A percentile compares a stretch with the other conserved stretches of the same genome.
These are phyloP conservation scores for Rousettus leschenaultii DNA, from an alignment of 2,113 vertebrate species.

Conservation along the genomic window DNA sequence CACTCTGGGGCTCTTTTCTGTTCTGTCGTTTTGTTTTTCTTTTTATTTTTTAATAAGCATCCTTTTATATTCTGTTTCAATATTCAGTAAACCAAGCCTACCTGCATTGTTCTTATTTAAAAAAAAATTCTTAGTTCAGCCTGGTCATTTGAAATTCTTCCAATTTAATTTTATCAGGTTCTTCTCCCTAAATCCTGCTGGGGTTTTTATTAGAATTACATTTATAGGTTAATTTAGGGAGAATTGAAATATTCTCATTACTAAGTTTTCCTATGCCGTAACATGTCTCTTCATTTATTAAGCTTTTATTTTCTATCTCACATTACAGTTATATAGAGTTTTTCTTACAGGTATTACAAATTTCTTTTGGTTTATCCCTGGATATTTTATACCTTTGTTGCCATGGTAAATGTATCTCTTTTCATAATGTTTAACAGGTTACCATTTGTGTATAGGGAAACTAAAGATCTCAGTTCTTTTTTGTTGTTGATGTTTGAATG, in stretches of 20 bases:
- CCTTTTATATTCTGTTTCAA: not conserved
- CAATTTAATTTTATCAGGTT: slow-evolving; percentile 44
- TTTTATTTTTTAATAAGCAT: not conserved
- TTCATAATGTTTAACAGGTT: slow-evolving; percentile 21
- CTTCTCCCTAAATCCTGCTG: slow-evolving; percentile 48
- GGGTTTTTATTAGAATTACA: slow-evolving; percentile 60
- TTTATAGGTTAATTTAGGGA: slow-evolving; percentile 57
- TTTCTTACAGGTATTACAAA: not conserved
- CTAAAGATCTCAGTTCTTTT: not conserved
- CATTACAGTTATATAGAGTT: slow-evolving; percentile 20
- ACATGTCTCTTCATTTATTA: slow-evolving; percentile 62
- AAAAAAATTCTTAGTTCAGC: not conserved
- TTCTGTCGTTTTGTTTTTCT: not conserved
- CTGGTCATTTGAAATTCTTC: slow-evolving; percentile 44
- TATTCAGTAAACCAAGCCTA: not conserved
- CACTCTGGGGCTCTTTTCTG: not conserved
- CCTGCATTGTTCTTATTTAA: not conserved
- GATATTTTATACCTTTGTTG: slow-evolving; percentile 61
- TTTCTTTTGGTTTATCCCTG: slow-evolving; percentile 29
- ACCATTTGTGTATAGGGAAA: slow-evolving; percentile 22
- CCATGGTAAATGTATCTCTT: slow-evolving; percentile 17
- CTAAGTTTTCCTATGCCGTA: not conserved
- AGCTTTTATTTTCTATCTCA: slow-evolving; percentile 59
- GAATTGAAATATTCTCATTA: slow-evolving; percentile 56
- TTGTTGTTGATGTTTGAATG: not conserved